Evolutionary conservation across 2,888 invertebrate species (phyloP), one percentile per base, ranked within the genome.

Genomic region (Tolmerus cingulatus): DNA sequence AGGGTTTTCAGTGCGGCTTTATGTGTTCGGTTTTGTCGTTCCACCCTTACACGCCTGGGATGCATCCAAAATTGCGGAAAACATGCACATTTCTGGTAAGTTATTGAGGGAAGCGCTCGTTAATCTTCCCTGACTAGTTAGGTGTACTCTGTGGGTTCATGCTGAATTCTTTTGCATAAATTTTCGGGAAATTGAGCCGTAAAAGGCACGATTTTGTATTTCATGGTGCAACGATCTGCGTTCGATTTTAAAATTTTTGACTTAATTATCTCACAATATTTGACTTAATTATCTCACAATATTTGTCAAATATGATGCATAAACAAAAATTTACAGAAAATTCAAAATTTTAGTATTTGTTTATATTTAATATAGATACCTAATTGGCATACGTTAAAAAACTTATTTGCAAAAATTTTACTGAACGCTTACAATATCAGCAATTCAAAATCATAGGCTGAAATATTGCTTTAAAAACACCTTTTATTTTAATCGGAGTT

Each of bases 31-130:
- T 34, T 76, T n/a, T 37, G 40, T 30, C n/a, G 27, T 40, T 30
- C 37, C 37, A 27, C 40, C 34, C 76, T 27, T 19, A 76, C 76
- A 76, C 34, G 37, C 37, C 76, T 34, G 37, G 34, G 19, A 76
- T 76, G 76, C 76, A 76, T n/a, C 40, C 76, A 40, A 76, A 76
- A 76, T 76, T 76, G 40, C 40, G 37, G 76, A 76, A 76, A 76
- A 76, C 76, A 76, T 76, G n/a, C 76, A 37, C 76, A 40, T 34
- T 76, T 76, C 66, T 66, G 66, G 27, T 19, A 23, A 66, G 27
- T 66, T 66, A 66, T 66, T 66, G 66, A 66, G 27, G 66, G 66
- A 66, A 66, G 66, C 66, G 66, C 27, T 66, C 66, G 66, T 66
- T 66, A 23, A 27, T 66, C 66, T 66, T 23, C 27, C 66, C 66